A percentile compares a stretch with the other conserved stretches of the same genome.
phyloP scores from a whole-genome alignment of 2,113 vertebrate species.

The Hiodon alosoides region DNA sequence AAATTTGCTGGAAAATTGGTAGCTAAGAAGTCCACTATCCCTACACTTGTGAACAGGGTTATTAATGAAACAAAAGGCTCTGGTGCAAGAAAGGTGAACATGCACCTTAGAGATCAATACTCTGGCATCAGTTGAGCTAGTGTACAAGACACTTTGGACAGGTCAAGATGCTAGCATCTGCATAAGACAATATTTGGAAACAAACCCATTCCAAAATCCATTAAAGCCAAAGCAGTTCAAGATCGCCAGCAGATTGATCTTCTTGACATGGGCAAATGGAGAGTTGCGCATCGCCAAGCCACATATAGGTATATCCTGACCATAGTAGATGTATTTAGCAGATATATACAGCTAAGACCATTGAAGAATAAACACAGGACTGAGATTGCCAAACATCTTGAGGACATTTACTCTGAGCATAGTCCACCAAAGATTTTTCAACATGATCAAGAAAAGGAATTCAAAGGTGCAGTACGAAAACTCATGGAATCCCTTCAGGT shows the following conservation, averaged over 20 bases:
- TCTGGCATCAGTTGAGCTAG: neutral
- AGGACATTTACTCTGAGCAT: neutral
- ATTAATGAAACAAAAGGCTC: neutral
- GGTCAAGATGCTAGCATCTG: constrained; percentile 3
- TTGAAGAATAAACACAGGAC: no score
- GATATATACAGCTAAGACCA: constrained; percentile 4
- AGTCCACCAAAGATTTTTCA: neutral
- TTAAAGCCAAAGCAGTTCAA: constrained; percentile 10
- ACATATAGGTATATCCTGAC: constrained; percentile 10
- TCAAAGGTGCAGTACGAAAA: constrained; percentile 8
- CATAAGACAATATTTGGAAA: neutral
- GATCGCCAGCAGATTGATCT: neutral
- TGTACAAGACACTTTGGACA: neutral
- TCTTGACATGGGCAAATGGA: constrained; percentile 7
- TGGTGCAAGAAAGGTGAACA: neutral
- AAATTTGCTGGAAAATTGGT: constrained; percentile 1
- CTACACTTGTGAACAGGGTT: constrained; percentile 4
- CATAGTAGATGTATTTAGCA: constrained; percentile 2
- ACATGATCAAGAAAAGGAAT: neutral
- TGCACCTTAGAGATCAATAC: neutral
- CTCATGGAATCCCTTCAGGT: no score
- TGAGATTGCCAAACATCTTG: constrained; percentile 5
- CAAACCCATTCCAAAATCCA: neutral
- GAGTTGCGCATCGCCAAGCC: neutral
- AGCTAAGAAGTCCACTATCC: constrained; percentile 8